Base-by-base conservation (phyloP, 2,113 vertebrate species). In the Melanostigma gelatinosum region DNA sequence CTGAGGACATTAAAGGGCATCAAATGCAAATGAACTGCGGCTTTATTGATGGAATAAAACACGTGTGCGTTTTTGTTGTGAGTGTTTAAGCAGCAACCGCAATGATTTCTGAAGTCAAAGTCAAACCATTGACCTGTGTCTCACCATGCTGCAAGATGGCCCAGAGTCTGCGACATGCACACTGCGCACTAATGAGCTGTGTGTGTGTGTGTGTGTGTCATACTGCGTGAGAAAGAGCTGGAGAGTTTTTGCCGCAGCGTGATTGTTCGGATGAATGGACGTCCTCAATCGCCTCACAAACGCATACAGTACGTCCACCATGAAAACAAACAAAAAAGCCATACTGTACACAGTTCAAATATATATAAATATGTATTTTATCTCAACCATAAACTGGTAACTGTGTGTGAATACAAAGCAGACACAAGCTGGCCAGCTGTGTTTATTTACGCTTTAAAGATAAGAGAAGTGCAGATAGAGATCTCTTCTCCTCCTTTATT, bases 121-220 rank as follows among this genome's bases (percentile, higher is more conserved):
- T 88, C 87, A 87, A 87, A 85, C 54, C 70, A 48, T 1, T 87
- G 86, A 91, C 87, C 87, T 79, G 82, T 78, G 63, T 69, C 80
- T 85, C 10, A 57, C 77, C 22, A 42, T 84, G 84, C 74, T 77
- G 87, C 75, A 78, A 62, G 69, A 82, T 82, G 80, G 83, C 75
- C 66, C 38, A 32, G n/a, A 77, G 72, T 75, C 55, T 61, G 76
- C 74, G 74, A 72, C 60, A 87, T 77, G 79, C 71, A 70, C 80
- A 52, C 81, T 67, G 82, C 82, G 72, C 68, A 63, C 75, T 82
- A 90, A 90, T 89, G 80, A 88, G 87, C 57, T 84, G 54, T 54
- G 64, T 80, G 69, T 63, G 62, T 72, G 60, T 64, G 61, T 57
- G 78, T 57, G 48, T 29, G 48, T 57, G 48, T 60, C 44, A 68